phyloP scores from a whole-genome alignment of 2,113 vertebrate genomes.

The Australoheros scitulus region DNA sequence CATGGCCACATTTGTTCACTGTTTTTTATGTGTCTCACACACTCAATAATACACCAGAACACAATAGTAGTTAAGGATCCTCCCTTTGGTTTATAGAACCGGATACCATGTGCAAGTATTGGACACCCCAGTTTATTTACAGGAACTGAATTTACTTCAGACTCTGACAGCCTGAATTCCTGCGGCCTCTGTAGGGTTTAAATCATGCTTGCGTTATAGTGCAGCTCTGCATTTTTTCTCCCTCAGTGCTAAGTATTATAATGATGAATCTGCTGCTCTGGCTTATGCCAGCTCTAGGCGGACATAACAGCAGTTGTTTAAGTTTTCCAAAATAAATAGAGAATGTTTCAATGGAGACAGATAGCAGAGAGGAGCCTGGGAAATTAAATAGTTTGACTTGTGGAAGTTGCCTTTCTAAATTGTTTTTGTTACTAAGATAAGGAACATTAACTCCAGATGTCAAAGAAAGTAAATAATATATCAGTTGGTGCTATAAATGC shows the following conservation, averaged over 20 bases:
- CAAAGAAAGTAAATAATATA: constrained; percentile 81
- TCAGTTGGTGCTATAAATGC: constrained; percentile 76
- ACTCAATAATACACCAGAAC: constrained; percentile 38
- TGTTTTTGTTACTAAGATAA: constrained; percentile 86
- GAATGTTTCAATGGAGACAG: constrained; percentile 83
- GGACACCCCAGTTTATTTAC: constrained; percentile 68
- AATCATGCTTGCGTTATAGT: constrained; percentile 70
- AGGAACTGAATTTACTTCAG: constrained; percentile 73
- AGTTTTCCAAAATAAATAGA: constrained; percentile 85
- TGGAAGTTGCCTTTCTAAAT: constrained; percentile 86
- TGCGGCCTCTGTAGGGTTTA: constrained; percentile 64
- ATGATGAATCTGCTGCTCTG: constrained; percentile 81
- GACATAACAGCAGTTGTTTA: constrained; percentile 85
- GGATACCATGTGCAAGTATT: constrained; percentile 57
- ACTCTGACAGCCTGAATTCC: constrained; percentile 73
- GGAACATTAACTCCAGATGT: constrained; percentile 87
- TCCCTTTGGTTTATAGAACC: constrained; percentile 54
- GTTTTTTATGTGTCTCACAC: constrained; percentile 22
- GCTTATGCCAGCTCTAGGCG: constrained; percentile 77
- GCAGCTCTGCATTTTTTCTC: constrained; percentile 69
- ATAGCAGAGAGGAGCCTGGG: constrained; percentile 82
- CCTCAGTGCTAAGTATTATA: constrained; percentile 79
- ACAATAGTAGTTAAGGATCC: constrained; percentile 32
- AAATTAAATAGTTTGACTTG: constrained; percentile 84
- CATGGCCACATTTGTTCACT: constrained; percentile 14